These are phyloP conservation scores for Drosophila hamatofila DNA, from an alignment of 2,888 invertebrate species.

Conservation along the genomic window DNA sequence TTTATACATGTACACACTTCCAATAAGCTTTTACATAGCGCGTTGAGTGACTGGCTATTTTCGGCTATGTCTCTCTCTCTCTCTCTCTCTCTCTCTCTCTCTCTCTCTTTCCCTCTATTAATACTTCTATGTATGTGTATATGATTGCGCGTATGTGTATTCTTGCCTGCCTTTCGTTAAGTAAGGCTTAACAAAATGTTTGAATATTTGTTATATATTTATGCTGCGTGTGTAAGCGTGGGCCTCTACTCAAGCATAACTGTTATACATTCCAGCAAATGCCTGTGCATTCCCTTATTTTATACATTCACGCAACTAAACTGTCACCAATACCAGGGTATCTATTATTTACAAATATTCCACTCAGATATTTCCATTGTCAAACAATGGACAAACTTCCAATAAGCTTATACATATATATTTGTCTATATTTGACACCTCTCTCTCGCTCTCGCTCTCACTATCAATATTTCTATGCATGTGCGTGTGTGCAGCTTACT, in stretches of 20 bases:
- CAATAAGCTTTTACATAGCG: too few relatives aligned
- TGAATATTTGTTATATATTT: background rate
- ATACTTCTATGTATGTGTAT: background rate
- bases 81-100: background rate
- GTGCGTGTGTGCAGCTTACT: background rate
- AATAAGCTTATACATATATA: background rate
- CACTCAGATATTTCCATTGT: background rate
- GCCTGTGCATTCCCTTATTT: background rate
- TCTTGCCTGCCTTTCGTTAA: background rate
- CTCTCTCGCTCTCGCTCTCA: background rate
- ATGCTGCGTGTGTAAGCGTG: background rate
- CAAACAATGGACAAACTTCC: background rate
- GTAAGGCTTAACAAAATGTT: background rate
- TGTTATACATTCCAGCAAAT: background rate
- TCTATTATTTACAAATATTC: background rate
- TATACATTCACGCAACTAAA: background rate
- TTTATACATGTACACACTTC: background rate
- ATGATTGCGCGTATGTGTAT: background rate
- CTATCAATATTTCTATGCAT: background rate
- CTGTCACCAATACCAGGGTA: background rate
- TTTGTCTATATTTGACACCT: slow-evolving; percentile 8
- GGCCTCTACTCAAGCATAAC: background rate
- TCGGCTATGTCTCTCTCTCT: too few relatives aligned
- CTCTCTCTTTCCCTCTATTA: too few relatives aligned
- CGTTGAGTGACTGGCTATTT: too few relatives aligned